These are phyloP conservation scores for Lerema accius DNA, from an alignment of 1,140 invertebrate genomes.

Conservation along the genomic window DNA sequence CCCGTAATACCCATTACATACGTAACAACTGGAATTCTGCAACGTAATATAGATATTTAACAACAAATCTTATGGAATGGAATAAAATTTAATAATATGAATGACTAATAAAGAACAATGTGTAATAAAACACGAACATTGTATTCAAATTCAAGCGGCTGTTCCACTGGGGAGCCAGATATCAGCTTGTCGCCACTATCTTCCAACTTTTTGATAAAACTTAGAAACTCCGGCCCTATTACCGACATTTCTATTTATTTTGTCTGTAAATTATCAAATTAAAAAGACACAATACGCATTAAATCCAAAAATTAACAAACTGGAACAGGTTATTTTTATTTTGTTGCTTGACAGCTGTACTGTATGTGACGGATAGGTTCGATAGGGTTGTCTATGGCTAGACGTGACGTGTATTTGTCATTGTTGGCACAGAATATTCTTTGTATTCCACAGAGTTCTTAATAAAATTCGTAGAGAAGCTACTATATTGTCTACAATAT, in stretches of 20 bases:
- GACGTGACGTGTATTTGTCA: too few relatives aligned
- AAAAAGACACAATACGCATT: background rate
- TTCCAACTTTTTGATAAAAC: constrained; percentile 69
- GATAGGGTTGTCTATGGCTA: too few relatives aligned
- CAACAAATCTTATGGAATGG: too few relatives aligned
- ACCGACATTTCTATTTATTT: constrained; percentile 56
- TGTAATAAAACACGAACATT: constrained; percentile 59
- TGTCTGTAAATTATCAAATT: constrained; percentile 2
- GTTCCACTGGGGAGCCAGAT: constrained; percentile 51
- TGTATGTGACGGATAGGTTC: too few relatives aligned
- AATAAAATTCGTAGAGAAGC: too few relatives aligned
- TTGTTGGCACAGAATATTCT: too few relatives aligned
- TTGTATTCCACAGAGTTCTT: too few relatives aligned
- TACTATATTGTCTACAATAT: too few relatives aligned
- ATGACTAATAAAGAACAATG: background rate
- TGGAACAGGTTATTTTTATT: constrained; percentile 9
- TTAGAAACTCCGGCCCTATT: constrained; percentile 63
- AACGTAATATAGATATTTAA: constrained; percentile 42
- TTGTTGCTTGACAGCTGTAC: too few relatives aligned
- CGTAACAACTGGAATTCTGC: constrained; percentile 87
- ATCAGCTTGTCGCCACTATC: constrained; percentile 70
- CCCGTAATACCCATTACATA: constrained; percentile 96
- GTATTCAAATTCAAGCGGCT: constrained; percentile 67
- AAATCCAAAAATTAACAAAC: constrained; percentile 6
- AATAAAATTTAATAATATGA: too few relatives aligned